Percentiles rank a stretch among this genome's conserved stretches.
Conservation (phyloP, 2,888 invertebrate species). For the Timema cristinae region DNA sequence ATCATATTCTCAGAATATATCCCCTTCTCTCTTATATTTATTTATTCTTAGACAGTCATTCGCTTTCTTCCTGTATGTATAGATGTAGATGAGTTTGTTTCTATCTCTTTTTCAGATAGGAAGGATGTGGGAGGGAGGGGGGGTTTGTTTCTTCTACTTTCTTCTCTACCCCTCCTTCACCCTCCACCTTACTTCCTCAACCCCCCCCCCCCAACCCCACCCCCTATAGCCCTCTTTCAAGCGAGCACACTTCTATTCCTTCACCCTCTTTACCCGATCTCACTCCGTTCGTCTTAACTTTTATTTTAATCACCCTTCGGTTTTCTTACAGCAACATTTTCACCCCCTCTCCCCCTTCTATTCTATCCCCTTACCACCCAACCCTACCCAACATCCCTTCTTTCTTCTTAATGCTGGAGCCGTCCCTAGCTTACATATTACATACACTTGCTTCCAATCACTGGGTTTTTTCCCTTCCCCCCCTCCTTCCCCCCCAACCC, state of each 20-base stretch:
- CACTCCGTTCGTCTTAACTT: constrained; percentile 26
- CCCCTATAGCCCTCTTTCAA: constrained; percentile 17
- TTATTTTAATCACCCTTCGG: constrained; percentile 28
- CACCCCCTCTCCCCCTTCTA: neutral
- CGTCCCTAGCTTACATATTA: no score
- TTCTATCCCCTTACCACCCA: neutral
- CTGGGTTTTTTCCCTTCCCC: no score
- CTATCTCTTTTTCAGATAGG: no score
- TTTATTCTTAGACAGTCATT: no score
- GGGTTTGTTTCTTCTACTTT: constrained; percentile 16
- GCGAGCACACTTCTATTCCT: constrained; percentile 21
- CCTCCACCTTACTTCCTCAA: constrained; percentile 10
- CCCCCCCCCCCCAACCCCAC: constrained; percentile 19
- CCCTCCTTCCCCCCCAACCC: no score
- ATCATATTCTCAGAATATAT: no score
- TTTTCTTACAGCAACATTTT: constrained; percentile 8
- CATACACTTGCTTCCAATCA: no score
- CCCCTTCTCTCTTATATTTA: no score
- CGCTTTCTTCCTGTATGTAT: no score
- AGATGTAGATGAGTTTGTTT: no score
- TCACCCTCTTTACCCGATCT: constrained; percentile 20
- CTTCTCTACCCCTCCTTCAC: constrained; percentile 12
- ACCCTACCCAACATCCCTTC: no score
- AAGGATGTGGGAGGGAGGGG: neutral
- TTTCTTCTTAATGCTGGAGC: no score